phyloP scores from a whole-genome alignment of 2,113 vertebrate genomes.

The Jaculus jaculus region DNA sequence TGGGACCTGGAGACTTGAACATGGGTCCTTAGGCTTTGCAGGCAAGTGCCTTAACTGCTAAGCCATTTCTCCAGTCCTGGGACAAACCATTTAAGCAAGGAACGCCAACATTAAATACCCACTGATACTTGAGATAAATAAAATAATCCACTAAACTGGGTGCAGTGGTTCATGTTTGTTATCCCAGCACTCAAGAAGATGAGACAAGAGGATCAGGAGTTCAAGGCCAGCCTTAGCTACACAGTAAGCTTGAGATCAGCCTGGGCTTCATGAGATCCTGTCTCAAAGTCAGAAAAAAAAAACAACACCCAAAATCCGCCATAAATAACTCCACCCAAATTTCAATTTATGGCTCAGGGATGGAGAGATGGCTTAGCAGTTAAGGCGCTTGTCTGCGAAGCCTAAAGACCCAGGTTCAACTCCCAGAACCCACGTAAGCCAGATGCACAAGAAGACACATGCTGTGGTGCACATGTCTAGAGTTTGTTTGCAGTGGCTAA shows the following conservation, averaged over 20 bases:
- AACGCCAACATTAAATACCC: conserved; percentile 26
- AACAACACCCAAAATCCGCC: neutral
- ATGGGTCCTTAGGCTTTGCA: too few relatives aligned
- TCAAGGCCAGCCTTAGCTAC: neutral
- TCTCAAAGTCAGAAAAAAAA: neutral
- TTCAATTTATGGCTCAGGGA: neutral
- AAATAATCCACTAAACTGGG: neutral
- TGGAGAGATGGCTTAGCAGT: too few relatives aligned
- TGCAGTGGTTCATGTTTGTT: neutral
- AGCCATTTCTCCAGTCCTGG: too few relatives aligned
- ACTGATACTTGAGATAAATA: neutral
- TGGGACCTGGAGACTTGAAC: too few relatives aligned
- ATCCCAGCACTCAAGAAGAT: neutral
- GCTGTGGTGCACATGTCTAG: too few relatives aligned
- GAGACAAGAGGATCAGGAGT: neutral
- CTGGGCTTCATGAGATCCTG: neutral
- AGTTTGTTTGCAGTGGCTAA: too few relatives aligned
- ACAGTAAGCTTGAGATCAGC: neutral
- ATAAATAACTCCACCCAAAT: neutral
- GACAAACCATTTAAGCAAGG: neutral
- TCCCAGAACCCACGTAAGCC: too few relatives aligned
- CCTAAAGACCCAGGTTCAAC: too few relatives aligned
- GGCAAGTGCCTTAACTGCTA: too few relatives aligned
- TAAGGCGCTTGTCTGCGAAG: too few relatives aligned
- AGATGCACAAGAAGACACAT: too few relatives aligned